Percentiles rank a stretch among this genome's conserved stretches.
Conservation (phyloP, 2,797 vertebrate species). For the Rhinatrema bivittatum region DNA sequence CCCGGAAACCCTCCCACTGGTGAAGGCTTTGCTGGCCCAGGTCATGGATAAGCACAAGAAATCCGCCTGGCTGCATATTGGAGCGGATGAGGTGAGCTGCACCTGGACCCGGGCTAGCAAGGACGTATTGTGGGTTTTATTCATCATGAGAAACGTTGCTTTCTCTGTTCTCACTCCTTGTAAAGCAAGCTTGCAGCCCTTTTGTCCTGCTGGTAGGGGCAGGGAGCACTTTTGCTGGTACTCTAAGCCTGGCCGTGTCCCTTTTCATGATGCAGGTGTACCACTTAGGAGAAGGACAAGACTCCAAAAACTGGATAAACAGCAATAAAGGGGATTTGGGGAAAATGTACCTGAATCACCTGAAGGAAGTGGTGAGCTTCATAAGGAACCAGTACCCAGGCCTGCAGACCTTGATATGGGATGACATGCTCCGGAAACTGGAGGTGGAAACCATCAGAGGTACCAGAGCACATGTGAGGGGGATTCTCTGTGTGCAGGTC, state of each 20-base stretch:
- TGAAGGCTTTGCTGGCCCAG: conserved; percentile 49
- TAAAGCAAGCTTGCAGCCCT: no score
- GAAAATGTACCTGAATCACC: conserved; percentile 54
- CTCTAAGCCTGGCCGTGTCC: no score
- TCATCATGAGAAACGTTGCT: no score
- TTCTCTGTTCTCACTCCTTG: no score
- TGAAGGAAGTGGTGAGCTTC: conserved; percentile 47
- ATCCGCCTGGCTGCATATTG: conserved; percentile 58
- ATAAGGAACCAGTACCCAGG: conserved; percentile 27
- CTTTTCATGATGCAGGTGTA: conserved; percentile 62
- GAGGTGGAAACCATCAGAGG: conserved; percentile 38
- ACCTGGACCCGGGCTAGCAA: background rate
- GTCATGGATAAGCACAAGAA: conserved; percentile 51
- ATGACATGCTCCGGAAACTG: conserved; percentile 64
- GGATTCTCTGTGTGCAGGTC: rapidly evolving
- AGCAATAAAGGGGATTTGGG: conserved; percentile 37
- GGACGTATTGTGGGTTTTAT: no score
- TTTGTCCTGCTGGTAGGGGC: no score
- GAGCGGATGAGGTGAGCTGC: conserved; percentile 62
- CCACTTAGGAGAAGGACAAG: conserved; percentile 52
- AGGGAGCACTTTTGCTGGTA: no score
- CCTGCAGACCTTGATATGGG: conserved; percentile 58
- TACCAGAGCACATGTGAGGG: conserved; percentile 21
- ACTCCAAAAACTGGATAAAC: conserved; percentile 59
- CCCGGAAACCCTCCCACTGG: conserved; percentile 37